Evolutionary conservation across 2,113 vertebrate genomes (phyloP).

Genomic region (Oreochromis niloticus): DNA sequence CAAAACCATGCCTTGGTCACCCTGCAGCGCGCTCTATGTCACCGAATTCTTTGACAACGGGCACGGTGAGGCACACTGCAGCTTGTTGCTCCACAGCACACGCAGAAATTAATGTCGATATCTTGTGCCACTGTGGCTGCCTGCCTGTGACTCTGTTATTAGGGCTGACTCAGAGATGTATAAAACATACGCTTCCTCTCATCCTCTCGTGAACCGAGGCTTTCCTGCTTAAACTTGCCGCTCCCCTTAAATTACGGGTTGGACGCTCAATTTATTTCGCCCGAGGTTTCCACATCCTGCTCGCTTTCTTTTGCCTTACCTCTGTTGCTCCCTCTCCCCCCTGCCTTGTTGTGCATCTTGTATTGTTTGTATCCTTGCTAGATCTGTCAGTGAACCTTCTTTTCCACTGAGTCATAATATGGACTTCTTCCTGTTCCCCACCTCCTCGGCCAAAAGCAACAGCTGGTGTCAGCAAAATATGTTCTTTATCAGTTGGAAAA

Average conservation of each 20-base stretch:
- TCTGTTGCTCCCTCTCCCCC: background rate
- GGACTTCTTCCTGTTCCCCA: conserved; percentile 39
- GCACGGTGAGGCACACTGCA: conserved; percentile 76
- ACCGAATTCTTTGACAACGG: conserved; percentile 94
- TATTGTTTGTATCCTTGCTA: conserved; percentile 28
- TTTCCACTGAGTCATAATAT: conserved; percentile 58
- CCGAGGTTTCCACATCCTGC: conserved; percentile 4
- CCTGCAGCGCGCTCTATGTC: conserved; percentile 89
- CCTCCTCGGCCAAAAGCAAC: conserved; percentile 50
- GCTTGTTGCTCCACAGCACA: background rate
- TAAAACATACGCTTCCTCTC: conserved; percentile 9
- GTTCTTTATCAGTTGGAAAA: conserved; percentile 60
- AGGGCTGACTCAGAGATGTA: conserved; percentile 14
- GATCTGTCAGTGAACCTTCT: conserved; percentile 31
- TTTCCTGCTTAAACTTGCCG: conserved; percentile 50
- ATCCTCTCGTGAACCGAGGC: background rate
- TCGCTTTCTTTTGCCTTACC: background rate
- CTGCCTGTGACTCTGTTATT: conserved; percentile 11
- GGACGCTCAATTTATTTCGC: background rate
- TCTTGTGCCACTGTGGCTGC: background rate
- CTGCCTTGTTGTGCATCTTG: background rate
- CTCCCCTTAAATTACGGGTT: conserved; percentile 49
- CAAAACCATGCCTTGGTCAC: conserved; percentile 88
- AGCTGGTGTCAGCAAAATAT: conserved; percentile 55
- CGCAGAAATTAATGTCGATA: background rate